phyloP scores from a whole-genome alignment of 2,113 vertebrate genomes.

The Catharus fuscescens region DNA sequence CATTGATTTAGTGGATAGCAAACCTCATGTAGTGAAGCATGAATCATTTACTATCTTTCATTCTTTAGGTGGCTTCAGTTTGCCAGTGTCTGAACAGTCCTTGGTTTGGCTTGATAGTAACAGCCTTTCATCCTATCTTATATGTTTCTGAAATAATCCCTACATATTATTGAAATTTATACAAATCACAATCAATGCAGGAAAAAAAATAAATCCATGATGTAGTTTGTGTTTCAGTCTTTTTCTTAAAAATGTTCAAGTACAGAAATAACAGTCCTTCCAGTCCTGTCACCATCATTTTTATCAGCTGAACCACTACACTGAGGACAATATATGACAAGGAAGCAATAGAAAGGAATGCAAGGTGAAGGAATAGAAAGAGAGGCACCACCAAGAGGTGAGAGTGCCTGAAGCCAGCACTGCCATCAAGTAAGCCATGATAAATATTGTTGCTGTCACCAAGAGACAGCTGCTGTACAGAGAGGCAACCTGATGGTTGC shows the following conservation, averaged over 20 bases:
- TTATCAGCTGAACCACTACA: neutral
- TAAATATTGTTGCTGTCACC: neutral
- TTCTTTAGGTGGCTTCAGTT: neutral
- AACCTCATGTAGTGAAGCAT: neutral
- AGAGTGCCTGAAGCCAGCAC: neutral
- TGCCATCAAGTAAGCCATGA: neutral
- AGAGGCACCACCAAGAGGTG: neutral
- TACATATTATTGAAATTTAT: neutral
- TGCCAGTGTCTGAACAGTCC: neutral
- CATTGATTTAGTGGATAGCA: conserved; percentile 4
- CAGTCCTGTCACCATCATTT: neutral
- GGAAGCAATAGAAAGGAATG: neutral
- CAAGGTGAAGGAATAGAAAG: too few relatives aligned
- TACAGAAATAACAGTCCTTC: neutral
- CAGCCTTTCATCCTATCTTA: neutral
- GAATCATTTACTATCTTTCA: neutral
- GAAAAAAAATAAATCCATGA: neutral
- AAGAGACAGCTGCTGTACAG: neutral
- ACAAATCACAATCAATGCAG: neutral
- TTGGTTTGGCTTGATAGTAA: neutral
- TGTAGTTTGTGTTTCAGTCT: neutral
- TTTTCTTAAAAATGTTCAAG: neutral
- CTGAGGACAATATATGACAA: neutral
- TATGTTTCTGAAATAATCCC: neutral
- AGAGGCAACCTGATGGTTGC: neutral